Evolutionary conservation across 2,113 vertebrate species (phyloP).

Genomic region (Ondatra zibethicus): DNA sequence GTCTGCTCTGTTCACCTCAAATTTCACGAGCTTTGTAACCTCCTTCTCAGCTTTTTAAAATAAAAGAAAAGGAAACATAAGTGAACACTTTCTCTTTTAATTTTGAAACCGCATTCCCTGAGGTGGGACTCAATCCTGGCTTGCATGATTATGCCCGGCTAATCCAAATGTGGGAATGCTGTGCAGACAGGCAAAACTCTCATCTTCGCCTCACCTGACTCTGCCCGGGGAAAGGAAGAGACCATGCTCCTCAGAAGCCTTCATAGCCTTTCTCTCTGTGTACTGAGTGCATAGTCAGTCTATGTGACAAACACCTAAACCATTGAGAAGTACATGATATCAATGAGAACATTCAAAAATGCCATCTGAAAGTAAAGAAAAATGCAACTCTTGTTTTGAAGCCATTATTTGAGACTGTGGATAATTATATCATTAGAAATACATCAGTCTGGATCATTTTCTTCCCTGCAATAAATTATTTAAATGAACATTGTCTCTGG

Average conservation of each 20-base stretch:
- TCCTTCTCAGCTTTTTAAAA: conserved; percentile 20
- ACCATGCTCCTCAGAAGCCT: not conserved
- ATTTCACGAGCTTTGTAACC: not conserved
- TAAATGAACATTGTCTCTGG: conserved; percentile 70
- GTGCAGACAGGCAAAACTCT: not conserved
- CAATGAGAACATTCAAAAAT: conserved; percentile 44
- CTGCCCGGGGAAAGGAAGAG: not conserved
- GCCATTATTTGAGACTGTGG: conserved; percentile 13
- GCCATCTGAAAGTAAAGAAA: conserved; percentile 34
- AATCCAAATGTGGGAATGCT: not conserved
- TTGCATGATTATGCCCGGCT: not conserved
- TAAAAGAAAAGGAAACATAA: conserved; percentile 31
- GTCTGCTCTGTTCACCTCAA: not conserved
- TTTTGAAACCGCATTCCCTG: not conserved
- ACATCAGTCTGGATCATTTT: conserved; percentile 58
- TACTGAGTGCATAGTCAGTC: not conserved
- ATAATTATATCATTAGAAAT: conserved; percentile 58
- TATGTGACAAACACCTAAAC: not conserved
- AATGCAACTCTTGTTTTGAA: conserved; percentile 30
- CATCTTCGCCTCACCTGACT: not conserved
- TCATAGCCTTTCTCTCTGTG: not conserved
- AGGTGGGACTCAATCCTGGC: not conserved
- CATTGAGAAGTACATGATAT: not conserved
- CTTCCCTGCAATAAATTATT: conserved; percentile 61
- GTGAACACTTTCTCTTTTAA: conserved; percentile 21